Percentiles rank a stretch among this genome's conserved stretches.
Conservation (phyloP, 2,797 vertebrate genomes). For the Cirrhinus mrigala region DNA sequence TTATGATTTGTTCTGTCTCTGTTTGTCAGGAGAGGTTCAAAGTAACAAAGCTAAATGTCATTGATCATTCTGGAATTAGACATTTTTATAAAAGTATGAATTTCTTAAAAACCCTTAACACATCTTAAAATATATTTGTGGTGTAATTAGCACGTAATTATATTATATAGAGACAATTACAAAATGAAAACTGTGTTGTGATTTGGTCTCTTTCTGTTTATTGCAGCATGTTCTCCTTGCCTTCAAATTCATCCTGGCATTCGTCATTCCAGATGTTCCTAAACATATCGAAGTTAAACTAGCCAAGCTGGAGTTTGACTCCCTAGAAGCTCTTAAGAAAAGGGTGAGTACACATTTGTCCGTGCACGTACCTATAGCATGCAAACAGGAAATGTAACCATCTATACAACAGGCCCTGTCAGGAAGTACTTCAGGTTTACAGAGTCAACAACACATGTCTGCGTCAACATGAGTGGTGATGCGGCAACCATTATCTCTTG, state of each 20-base stretch:
- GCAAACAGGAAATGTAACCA: constrained; percentile 18
- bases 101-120: not conserved
- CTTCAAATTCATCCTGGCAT: constrained; percentile 91
- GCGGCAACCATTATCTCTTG: not conserved
- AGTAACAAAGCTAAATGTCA: not conserved
- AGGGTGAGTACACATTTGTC: constrained; percentile 81
- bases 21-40: not conserved
- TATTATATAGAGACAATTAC: not conserved
- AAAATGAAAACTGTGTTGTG: not conserved
- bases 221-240: constrained; percentile 90
- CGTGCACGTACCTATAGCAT: constrained; percentile 1
- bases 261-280: constrained; percentile 92
- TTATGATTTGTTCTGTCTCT: constrained; percentile 15
- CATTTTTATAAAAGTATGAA: too few species aligned
- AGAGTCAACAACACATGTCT: constrained; percentile 30
- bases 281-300: constrained; percentile 88
- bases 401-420: not conserved
- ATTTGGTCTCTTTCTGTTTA: constrained; percentile 34
- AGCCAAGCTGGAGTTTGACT: constrained; percentile 78
- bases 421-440: constrained; percentile 26
- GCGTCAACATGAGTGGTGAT: constrained; percentile 5
- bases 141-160: not conserved
- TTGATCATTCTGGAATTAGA: not conserved
- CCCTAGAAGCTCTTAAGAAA: constrained; percentile 93
- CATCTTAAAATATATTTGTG: not conserved